Conservation (phyloP, 2,797 vertebrate genomes). For the Eospalax fontanierii region DNA sequence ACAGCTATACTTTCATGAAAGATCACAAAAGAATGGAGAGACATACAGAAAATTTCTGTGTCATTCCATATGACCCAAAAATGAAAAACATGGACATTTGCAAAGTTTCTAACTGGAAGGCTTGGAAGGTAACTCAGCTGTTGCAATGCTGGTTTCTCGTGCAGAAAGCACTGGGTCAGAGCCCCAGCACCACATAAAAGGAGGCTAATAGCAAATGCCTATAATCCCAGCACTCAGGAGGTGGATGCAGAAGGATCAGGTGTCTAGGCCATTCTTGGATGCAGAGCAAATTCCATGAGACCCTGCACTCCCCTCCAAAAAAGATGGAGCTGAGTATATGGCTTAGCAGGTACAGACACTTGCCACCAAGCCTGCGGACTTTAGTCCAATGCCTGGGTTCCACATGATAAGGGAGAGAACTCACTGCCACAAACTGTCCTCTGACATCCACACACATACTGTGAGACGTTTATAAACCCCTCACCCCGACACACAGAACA, state of each 20-base stretch:
- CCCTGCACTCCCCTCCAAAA: not conserved
- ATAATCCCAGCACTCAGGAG: not conserved
- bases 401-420: not conserved
- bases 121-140: not conserved
- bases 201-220: not conserved
- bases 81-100: not conserved
- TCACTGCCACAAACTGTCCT: not conserved
- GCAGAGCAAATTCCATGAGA: not conserved
- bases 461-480: too few species aligned
- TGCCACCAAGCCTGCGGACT: too few species aligned
- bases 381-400: not conserved
- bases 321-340: not conserved
- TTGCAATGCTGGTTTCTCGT: not conserved
- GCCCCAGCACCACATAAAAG: not conserved
- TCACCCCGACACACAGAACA: not conserved
- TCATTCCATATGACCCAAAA: not conserved
- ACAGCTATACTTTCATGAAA: not conserved
- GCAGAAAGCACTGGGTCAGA: not conserved
- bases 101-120: not conserved
- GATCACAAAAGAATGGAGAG: not conserved
- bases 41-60: not conserved
- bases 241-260: not conserved
- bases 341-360: too few species aligned
- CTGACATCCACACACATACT: not conserved
- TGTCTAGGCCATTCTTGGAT: not conserved